phyloP scores from a whole-genome alignment of 2,113 vertebrate species.

The Potamarius usumacintae region DNA sequence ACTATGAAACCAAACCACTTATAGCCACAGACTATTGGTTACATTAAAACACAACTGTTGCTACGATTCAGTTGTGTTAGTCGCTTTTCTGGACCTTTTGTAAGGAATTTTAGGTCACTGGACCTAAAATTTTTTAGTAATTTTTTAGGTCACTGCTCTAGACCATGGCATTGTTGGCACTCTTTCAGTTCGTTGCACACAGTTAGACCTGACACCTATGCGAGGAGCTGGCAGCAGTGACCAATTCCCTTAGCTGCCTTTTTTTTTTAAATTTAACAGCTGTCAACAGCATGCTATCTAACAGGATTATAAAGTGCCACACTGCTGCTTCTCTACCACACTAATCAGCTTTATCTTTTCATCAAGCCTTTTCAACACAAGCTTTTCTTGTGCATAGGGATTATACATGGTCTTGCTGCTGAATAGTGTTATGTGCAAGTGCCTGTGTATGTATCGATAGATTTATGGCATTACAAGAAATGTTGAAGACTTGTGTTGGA shows the following conservation, averaged over 20 bases:
- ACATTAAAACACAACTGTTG: not conserved
- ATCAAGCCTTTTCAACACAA: slow-evolving; percentile 25
- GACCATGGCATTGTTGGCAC: not conserved
- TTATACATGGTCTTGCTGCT: not conserved
- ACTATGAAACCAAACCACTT: not conserved
- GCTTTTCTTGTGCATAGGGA: not conserved
- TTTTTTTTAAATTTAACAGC: slow-evolving; percentile 18
- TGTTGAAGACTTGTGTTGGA: not conserved
- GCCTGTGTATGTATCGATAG: not conserved
- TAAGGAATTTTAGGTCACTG: not conserved
- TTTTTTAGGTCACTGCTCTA: too few relatives aligned
- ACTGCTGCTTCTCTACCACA: slow-evolving; percentile 14
- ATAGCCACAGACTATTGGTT: not conserved
- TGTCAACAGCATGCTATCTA: slow-evolving; percentile 19
- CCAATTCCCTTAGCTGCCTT: slow-evolving; percentile 6
- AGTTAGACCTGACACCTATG: not conserved
- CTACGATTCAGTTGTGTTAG: not conserved
- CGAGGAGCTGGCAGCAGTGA: slow-evolving; percentile 11
- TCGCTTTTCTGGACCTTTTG: not conserved
- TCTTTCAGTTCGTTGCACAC: not conserved
- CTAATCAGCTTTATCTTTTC: slow-evolving; percentile 12
- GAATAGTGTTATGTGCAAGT: not conserved
- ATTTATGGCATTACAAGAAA: not conserved
- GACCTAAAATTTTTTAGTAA: too few relatives aligned
- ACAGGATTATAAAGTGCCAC: slow-evolving; percentile 20